Conservation (phyloP, 2,113 vertebrate species). For the Alexandromys fortis region DNA sequence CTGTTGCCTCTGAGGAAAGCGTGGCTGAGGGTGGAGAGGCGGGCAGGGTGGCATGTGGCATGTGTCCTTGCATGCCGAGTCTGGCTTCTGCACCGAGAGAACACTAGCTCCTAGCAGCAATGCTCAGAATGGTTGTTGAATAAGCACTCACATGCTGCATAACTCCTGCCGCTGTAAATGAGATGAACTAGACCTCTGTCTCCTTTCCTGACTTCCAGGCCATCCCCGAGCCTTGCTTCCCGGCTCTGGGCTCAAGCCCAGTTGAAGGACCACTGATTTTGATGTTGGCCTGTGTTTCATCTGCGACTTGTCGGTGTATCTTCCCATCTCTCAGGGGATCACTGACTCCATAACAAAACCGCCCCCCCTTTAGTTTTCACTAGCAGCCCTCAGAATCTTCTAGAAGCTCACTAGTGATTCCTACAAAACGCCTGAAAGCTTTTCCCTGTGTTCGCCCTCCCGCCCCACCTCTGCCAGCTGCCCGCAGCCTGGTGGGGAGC, state of each 20-base stretch:
- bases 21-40: not conserved
- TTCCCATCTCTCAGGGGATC: not conserved
- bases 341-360: not conserved
- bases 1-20: not conserved
- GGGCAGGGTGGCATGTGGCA: not conserved
- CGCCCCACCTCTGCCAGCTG: not conserved
- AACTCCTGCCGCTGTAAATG: not conserved
- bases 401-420: conserved; percentile 8
- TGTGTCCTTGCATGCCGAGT: not conserved
- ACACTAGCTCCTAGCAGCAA: not conserved
- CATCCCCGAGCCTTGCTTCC: not conserved
- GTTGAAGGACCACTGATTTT: not conserved
- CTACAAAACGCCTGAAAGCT: not conserved
- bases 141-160: not conserved
- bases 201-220: not conserved
- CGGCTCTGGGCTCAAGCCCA: not conserved
- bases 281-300: not conserved
- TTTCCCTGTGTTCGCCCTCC: not conserved
- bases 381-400: conserved; percentile 14
- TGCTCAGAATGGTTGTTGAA: not conserved
- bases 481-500: no score
- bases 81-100: not conserved
- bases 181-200: not conserved
- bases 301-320: not conserved
- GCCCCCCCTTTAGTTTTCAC: not conserved